Percentiles rank a stretch among this genome's conserved stretches.
Evolutionary conservation across 1,140 invertebrate species (phyloP).

Genomic region (Phymorhynchus buccinoides): DNA sequence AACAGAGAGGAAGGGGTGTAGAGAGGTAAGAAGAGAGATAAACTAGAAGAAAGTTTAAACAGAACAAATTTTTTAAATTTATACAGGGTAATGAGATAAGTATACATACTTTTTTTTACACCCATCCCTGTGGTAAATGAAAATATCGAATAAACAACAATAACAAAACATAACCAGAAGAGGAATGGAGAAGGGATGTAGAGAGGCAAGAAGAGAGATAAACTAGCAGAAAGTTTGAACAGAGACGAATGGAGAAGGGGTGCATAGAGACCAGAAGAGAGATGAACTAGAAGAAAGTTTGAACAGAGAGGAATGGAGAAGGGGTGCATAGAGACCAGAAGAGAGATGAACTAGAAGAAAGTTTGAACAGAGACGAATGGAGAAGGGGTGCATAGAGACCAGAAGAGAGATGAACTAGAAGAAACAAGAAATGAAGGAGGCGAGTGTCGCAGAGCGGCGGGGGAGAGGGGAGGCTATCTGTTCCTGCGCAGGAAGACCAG

Average conservation of each 20-base stretch:
- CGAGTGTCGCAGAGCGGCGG: not conserved
- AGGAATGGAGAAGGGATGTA: not conserved
- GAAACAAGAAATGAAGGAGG: not conserved
- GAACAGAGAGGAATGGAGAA: not conserved
- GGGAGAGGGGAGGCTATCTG: slow-evolving; percentile 35
- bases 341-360: not conserved
- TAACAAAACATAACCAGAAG: too few species aligned
- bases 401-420: not conserved
- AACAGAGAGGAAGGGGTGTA: too few species aligned
- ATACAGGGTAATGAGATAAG: too few species aligned
- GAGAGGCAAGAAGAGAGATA: not conserved
- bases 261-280: too few species aligned
- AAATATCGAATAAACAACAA: too few species aligned
- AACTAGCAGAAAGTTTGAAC: too few species aligned
- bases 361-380: not conserved
- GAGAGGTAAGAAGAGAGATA: too few species aligned
- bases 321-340: not conserved
- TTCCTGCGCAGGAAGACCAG: slow-evolving; percentile 73
- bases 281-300: not conserved
- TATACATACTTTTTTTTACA: too few species aligned
- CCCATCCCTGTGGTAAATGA: too few species aligned
- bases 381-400: not conserved
- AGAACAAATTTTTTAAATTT: too few species aligned
- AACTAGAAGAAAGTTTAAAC: too few species aligned
- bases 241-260: too few species aligned